These are phyloP conservation scores for Chelon auratus DNA, from an alignment of 2,797 vertebrate genomes.

Conservation along the genomic window DNA sequence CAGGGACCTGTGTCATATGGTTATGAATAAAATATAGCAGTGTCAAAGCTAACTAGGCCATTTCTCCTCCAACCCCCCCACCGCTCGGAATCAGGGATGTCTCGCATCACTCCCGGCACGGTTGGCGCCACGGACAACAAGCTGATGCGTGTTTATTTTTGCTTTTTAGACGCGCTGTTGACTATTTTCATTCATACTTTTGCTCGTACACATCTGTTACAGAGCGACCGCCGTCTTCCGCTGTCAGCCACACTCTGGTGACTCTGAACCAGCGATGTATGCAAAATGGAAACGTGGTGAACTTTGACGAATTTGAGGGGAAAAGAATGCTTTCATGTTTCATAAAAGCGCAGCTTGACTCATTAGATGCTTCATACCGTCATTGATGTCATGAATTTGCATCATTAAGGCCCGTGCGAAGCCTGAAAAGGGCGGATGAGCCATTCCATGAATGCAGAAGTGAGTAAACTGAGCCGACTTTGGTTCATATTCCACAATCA, in stretches of 20 bases:
- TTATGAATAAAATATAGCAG: slow-evolving; percentile 78
- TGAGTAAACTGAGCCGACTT: slow-evolving; percentile 14
- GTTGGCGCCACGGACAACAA: slow-evolving; percentile 2
- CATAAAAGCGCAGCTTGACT: slow-evolving; percentile 14
- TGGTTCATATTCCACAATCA: slow-evolving; percentile 9
- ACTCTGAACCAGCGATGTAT: slow-evolving; percentile 6
- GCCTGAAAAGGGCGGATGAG: slow-evolving; percentile 26
- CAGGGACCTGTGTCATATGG: slow-evolving; percentile 69
- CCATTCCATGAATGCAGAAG: slow-evolving; percentile 4
- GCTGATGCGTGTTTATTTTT: background rate
- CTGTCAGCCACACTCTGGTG: slow-evolving; percentile 6
- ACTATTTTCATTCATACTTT: slow-evolving; percentile 26
- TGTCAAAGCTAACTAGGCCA: slow-evolving; percentile 73
- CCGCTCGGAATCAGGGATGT: slow-evolving; percentile 7
- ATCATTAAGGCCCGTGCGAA: slow-evolving; percentile 5
- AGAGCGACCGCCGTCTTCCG: background rate
- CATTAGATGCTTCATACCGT: slow-evolving; percentile 11
- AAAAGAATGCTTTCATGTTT: slow-evolving; percentile 15
- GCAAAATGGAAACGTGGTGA: slow-evolving; percentile 8
- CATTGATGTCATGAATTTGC: slow-evolving; percentile 22
- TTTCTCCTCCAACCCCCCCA: slow-evolving; percentile 2
- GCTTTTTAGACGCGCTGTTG: slow-evolving; percentile 16
- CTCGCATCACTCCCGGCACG: slow-evolving; percentile 1
- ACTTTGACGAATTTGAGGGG: slow-evolving; percentile 6
- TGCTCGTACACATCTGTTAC: slow-evolving; percentile 3